Conservation (phyloP, 2,113 vertebrate species). For the Balaenoptera acutorostrata region DNA sequence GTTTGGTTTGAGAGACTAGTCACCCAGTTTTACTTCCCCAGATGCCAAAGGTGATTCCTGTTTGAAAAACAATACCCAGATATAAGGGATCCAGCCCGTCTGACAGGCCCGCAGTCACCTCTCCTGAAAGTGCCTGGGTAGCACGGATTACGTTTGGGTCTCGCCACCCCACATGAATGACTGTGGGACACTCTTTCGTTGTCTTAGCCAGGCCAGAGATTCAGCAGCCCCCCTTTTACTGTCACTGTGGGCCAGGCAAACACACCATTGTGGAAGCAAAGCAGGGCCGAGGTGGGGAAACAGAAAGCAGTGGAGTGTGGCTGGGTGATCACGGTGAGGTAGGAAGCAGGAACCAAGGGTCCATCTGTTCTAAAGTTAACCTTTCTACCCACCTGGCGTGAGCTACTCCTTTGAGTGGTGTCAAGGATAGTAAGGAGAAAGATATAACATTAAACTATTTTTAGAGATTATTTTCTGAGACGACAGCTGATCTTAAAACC, state of each 20-base stretch:
- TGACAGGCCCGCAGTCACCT: background rate
- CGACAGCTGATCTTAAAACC: background rate
- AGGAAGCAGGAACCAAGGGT: background rate
- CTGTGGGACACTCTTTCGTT: fast-evolving
- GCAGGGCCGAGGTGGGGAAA: background rate
- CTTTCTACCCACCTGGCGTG: fast-evolving
- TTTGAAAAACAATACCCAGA: background rate
- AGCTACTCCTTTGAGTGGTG: background rate
- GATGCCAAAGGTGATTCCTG: background rate
- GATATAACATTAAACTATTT: fast-evolving
- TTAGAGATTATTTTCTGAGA: background rate
- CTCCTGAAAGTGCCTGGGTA: background rate
- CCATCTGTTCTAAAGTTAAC: background rate
- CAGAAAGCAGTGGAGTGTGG: background rate
- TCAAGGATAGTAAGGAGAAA: background rate
- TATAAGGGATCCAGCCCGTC: background rate
- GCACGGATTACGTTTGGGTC: fast-evolving
- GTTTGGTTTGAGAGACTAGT: background rate
- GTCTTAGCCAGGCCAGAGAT: background rate
- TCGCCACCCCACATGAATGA: background rate
- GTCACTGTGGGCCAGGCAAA: background rate
- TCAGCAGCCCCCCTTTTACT: background rate
- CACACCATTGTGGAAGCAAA: background rate
- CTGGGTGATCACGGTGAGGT: background rate
- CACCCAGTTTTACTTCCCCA: background rate